These are phyloP conservation scores for Cecropterus lyciades DNA, from an alignment of 1,140 invertebrate genomes.

Conservation along the genomic window DNA sequence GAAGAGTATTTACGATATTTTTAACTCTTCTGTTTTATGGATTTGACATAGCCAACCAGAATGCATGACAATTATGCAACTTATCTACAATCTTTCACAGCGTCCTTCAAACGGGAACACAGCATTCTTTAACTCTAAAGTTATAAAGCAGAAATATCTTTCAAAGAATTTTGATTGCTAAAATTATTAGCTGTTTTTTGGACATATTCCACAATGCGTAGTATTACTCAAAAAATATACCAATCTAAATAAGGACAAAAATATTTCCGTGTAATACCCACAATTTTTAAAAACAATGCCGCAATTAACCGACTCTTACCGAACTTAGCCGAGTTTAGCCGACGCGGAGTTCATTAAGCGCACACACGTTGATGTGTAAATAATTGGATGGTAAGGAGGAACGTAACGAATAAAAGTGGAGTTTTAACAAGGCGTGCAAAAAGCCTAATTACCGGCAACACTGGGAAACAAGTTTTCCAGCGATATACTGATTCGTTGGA, in stretches of 20 bases:
- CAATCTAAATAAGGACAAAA: no score
- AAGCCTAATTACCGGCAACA: conserved; percentile 47
- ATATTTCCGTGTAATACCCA: not conserved
- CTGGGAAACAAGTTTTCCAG: conserved; percentile 18
- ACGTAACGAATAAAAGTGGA: conserved; percentile 39
- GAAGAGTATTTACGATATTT: not conserved
- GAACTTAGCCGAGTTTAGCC: conserved; percentile 19
- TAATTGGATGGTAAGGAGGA: conserved; percentile 36
- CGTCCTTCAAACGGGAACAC: no score
- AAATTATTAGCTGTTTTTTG: no score
- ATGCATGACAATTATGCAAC: no score
- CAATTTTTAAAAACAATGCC: conserved; percentile 16
- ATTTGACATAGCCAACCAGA: no score
- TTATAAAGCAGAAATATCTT: no score
- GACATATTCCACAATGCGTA: no score
- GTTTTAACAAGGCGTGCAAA: conserved; percentile 48
- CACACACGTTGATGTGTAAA: conserved; percentile 31
- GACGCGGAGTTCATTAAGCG: conserved; percentile 30
- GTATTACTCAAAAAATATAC: no score
- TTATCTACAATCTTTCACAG: no score
- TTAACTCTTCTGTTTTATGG: no score
- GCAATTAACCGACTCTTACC: conserved; percentile 23
- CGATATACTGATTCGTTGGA: conserved; percentile 21
- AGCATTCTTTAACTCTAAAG: no score
- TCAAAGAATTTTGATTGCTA: no score